Conservation (phyloP, 1,140 invertebrate species). For the Belonocnema kinseyi region DNA sequence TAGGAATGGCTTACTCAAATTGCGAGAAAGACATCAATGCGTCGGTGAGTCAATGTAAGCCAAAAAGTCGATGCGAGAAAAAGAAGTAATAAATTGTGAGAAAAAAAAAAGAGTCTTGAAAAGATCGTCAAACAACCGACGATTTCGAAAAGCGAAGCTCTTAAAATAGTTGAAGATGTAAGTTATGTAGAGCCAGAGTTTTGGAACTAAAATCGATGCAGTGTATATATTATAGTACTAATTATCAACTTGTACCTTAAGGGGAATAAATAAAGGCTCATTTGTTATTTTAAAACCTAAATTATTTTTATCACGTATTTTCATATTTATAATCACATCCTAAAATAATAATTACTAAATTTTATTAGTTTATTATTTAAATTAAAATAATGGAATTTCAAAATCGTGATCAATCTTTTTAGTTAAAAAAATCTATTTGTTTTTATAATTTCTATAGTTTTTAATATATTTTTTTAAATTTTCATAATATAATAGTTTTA, state of each 20-base stretch:
- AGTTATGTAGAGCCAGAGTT: conserved; percentile 36
- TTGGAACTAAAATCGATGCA: conserved; percentile 59
- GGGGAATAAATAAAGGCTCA: neutral
- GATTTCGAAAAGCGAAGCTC: conserved; percentile 34
- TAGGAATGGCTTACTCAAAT: conserved; percentile 86
- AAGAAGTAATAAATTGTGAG: conserved; percentile 34
- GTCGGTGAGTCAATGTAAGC: conserved; percentile 49
- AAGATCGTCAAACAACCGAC: conserved; percentile 39
- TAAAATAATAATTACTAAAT: too few species aligned
- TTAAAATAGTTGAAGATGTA: conserved; percentile 42
- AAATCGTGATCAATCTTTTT: too few species aligned
- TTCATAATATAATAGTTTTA: too few species aligned
- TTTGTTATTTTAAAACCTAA: neutral
- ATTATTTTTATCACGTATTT: neutral
- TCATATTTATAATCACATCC: neutral
- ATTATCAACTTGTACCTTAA: conserved; percentile 49
- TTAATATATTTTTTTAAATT: too few species aligned
- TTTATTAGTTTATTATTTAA: too few species aligned
- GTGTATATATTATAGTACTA: conserved; percentile 55
- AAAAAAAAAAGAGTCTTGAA: conserved; percentile 31
- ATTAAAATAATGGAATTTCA: too few species aligned
- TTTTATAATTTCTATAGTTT: too few species aligned
- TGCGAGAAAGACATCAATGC: conserved; percentile 82
- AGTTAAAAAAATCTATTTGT: too few species aligned
- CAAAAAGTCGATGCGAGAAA: conserved; percentile 42